Conservation (phyloP, 2,888 invertebrate genomes). For the Trachelus troglodyta region DNA sequence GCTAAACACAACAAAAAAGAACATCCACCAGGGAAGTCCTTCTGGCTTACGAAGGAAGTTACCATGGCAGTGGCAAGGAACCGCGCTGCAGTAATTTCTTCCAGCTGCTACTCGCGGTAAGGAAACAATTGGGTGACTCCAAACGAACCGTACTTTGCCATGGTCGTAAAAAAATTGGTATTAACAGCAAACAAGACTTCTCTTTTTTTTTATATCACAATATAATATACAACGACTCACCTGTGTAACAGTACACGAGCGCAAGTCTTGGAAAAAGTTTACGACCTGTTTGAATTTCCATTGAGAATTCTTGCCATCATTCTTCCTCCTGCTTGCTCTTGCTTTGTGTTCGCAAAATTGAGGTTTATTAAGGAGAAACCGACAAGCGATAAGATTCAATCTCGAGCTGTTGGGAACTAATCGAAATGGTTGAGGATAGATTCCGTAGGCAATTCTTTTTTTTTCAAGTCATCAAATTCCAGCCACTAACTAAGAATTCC, state of each 20-base stretch:
- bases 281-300: background rate
- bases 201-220: background rate
- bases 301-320: too few species aligned
- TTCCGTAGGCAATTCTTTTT: background rate
- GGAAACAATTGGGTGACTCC: background rate
- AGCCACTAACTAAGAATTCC: background rate
- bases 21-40: background rate
- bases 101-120: background rate
- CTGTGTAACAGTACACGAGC: background rate
- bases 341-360: background rate
- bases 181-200: background rate
- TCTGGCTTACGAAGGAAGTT: background rate
- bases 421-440: background rate
- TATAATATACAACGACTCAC: background rate
- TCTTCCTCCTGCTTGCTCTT: background rate
- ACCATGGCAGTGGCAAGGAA: background rate
- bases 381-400: background rate
- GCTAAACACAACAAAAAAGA: background rate
- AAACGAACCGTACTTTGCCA: background rate
- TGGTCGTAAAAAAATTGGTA: background rate
- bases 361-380: background rate
- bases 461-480: background rate
- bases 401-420: too few species aligned
- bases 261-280: background rate
- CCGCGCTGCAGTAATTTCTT: background rate